Evolutionary conservation across 2,888 invertebrate genomes (phyloP), one percentile per base, ranked within the genome.

Genomic region (Leptarthrus brevirostris): DNA sequence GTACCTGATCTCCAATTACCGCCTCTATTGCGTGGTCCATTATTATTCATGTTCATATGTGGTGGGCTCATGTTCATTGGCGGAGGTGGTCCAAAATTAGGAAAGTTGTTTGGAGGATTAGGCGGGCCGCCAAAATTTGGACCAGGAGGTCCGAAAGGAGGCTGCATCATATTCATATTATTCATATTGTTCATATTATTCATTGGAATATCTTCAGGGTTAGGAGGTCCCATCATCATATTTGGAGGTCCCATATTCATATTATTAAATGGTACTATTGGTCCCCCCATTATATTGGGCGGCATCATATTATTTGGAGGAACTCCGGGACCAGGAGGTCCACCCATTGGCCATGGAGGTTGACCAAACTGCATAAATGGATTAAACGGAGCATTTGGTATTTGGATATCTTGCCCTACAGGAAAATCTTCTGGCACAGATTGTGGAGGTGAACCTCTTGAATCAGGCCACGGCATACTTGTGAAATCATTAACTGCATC

Each of bases 401-500:
- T 74, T 36, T 36, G 40, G 12, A 78, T 77, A 54, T 79, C 78
- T 1, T 73, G 75, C 3, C 61, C 75, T 14, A 53, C 44, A 18
- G 8, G 40, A 40, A 69, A 74, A 20, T 77, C 74, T 8, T 83
- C 83, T 26, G 77, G 30, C 30, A 24, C 20, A 6, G 16, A 36
- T 22, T 80, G 81, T 3, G 88, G 86, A 34, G 90, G 88, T 4
- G 89, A 88, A 10, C 90, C 90, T 81, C 93, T 93, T 0, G 95
- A 92, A 83, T 94, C 94, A 1, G 95, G 95, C 95, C 95, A 95
- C 0, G 92, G 90, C 82, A 91, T 89, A 72, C 87, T 88, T 74
- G 92, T 89, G 80, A 92, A 92, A 82, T 95, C 94, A 80, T 92
- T 92, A 16, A 92, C 88, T 77, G 91, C 91, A 80, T 94, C 94